A percentile compares a stretch with the other conserved stretches of the same genome.
These are phyloP conservation scores for Pseudomugil gertrudae DNA, from an alignment of 2,797 vertebrate species.

Conservation along the genomic window DNA sequence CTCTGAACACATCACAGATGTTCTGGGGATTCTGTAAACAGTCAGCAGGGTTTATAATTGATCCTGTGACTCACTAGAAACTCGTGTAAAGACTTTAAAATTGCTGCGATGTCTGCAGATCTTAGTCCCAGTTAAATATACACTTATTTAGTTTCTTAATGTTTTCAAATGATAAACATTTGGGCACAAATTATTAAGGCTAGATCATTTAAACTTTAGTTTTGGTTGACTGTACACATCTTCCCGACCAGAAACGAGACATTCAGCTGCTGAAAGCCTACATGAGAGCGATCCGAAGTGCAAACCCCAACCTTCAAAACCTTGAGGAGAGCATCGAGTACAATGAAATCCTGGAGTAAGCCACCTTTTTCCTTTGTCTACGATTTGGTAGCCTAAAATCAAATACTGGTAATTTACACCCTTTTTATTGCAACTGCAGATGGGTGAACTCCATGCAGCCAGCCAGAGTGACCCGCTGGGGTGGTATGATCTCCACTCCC, in stretches of 20 bases:
- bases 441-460: constrained; percentile 99
- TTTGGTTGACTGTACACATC: constrained; percentile 11
- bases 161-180: too few relatives aligned
- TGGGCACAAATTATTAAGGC: too few relatives aligned
- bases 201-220: too few relatives aligned
- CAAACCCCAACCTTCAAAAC: constrained; percentile 97
- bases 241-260: constrained; percentile 89
- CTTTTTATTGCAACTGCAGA: constrained; percentile 70
- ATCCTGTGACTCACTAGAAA: too few relatives aligned
- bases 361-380: constrained; percentile 12
- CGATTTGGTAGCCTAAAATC: not conserved
- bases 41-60: too few relatives aligned
- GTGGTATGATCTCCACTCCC: constrained; percentile 98
- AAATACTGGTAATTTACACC: not conserved
- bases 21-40: too few relatives aligned
- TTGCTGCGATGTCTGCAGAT: too few relatives aligned
- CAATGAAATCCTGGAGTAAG: constrained; percentile 98
- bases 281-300: constrained; percentile 96
- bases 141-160: too few relatives aligned
- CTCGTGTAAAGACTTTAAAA: too few relatives aligned
- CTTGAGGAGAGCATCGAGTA: constrained; percentile 98
- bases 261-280: constrained; percentile 98
- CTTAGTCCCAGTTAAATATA: too few relatives aligned
- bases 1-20: too few relatives aligned
- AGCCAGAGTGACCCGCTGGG: constrained; percentile 96